Conservation (phyloP, 2,888 invertebrate genomes). For the Hypomecis atomaria region DNA sequence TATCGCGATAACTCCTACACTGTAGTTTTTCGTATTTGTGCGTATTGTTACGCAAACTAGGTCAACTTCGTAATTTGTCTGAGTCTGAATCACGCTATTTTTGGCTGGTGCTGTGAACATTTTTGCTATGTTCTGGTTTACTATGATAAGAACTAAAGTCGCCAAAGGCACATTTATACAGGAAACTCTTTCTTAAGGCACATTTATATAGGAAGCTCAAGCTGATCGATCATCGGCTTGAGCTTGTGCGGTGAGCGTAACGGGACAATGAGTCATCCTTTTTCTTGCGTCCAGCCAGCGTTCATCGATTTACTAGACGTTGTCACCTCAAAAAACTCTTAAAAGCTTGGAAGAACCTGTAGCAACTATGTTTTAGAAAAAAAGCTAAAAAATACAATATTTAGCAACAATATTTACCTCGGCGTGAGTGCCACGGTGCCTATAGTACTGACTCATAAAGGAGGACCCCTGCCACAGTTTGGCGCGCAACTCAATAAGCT, state of each 20-base stretch:
- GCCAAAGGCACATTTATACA: too few relatives aligned
- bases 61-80: slow-evolving; percentile 44
- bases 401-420: slow-evolving; percentile 65
- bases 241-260: too few relatives aligned
- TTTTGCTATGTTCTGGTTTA: neutral
- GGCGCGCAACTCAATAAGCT: slow-evolving; percentile 96
- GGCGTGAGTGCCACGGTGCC: slow-evolving; percentile 87
- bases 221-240: too few relatives aligned
- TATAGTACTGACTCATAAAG: slow-evolving; percentile 93
- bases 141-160: neutral
- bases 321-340: neutral
- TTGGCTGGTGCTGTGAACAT: slow-evolving; percentile 32
- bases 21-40: slow-evolving; percentile 38
- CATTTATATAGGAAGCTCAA: too few relatives aligned
- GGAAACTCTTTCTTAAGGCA: too few relatives aligned
- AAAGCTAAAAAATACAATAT: neutral
- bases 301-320: too few relatives aligned
- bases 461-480: slow-evolving; percentile 95
- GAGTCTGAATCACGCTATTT: slow-evolving; percentile 42
- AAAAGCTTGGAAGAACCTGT: too few relatives aligned
- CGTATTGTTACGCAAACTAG: slow-evolving; percentile 45
- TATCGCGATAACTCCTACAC: slow-evolving; percentile 26
- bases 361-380: neutral
- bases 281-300: too few relatives aligned
- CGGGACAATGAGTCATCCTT: too few relatives aligned